A percentile compares a stretch with the other conserved stretches of the same genome.
Conservation (phyloP, 2,888 invertebrate genomes). For the Pycnomerus fuliginosus region DNA sequence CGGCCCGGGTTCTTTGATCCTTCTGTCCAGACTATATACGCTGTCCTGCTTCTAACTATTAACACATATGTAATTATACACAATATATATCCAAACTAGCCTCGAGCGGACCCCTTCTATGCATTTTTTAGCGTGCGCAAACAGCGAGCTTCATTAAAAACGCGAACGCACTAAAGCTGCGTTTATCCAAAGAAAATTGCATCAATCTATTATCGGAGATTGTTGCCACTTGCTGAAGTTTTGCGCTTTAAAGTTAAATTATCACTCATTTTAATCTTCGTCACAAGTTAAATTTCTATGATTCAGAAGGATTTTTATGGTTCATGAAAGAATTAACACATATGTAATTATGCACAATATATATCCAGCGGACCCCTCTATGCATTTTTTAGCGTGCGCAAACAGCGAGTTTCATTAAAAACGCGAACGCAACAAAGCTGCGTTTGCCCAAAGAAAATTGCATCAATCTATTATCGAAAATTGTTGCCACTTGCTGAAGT, state of each 20-base stretch:
- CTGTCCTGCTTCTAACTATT: conserved; percentile 25
- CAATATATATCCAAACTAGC: conserved; percentile 30
- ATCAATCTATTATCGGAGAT: conserved; percentile 17
- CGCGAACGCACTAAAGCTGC: conserved; percentile 9
- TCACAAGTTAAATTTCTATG: background rate
- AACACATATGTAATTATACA: conserved; percentile 48
- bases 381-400: conserved; percentile 21
- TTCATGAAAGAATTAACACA: conserved; percentile 37
- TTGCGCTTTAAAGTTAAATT: background rate
- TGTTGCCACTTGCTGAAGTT: background rate
- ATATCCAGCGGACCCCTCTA: conserved; percentile 14
- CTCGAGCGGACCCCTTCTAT: conserved; percentile 15
- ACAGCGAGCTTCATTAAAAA: conserved; percentile 15
- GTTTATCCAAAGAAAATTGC: conserved; percentile 1
- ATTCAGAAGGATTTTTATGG: background rate
- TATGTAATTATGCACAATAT: conserved; percentile 46
- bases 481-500: background rate
- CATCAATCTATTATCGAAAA: conserved; percentile 17
- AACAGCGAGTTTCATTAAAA: conserved; percentile 15
- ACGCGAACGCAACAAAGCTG: conserved; percentile 10
- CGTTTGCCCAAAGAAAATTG: conserved; percentile 3
- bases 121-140: conserved; percentile 21
- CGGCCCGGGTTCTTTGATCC: conserved; percentile 45
- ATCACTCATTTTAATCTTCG: no score
- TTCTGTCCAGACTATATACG: conserved; percentile 28